phyloP scores from a whole-genome alignment of 2,113 vertebrate genomes.

The Corythaeola cristata region DNA sequence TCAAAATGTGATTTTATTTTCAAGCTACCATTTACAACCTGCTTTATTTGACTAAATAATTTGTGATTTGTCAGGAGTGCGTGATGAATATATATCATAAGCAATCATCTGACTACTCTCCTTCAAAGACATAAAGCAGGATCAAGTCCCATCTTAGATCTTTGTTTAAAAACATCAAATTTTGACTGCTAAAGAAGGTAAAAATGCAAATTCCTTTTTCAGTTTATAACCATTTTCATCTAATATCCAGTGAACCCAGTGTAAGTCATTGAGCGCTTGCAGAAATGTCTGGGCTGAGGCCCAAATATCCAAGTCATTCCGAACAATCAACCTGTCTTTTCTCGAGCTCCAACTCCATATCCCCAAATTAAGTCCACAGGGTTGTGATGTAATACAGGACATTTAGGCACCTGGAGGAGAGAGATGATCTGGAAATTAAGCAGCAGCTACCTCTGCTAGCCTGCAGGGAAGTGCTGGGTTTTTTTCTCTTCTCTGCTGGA shows the following conservation, averaged over 20 bases:
- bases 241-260: background rate
- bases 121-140: background rate
- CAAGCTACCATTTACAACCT: background rate
- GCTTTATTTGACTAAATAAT: background rate
- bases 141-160: background rate
- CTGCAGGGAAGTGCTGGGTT: background rate
- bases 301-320: background rate
- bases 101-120: background rate
- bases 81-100: background rate
- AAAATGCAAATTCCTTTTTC: background rate
- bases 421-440: background rate
- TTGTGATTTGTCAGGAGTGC: background rate
- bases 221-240: background rate
- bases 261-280: background rate
- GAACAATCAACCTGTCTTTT: background rate
- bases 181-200: background rate
- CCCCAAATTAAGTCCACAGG: background rate
- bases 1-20: background rate
- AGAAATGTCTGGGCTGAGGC: background rate
- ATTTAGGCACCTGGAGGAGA: background rate
- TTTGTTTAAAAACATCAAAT: background rate
- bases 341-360: background rate
- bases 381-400: background rate
- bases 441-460: background rate
- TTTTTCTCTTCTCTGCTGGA: background rate